Conservation (phyloP, 2,113 vertebrate species). For the Castor canadensis region DNA sequence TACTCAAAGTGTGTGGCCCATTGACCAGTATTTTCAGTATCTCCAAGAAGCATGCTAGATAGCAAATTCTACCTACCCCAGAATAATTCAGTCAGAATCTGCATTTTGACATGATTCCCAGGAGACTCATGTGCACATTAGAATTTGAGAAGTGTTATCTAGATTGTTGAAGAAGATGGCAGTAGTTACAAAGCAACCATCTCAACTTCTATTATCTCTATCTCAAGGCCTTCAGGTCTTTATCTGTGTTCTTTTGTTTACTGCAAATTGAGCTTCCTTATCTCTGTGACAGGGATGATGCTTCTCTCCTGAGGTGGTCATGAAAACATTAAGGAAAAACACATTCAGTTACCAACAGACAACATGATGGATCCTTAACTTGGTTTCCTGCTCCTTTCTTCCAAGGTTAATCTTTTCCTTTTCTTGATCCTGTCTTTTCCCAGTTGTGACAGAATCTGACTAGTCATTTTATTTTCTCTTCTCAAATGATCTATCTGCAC, state of each 20-base stretch:
- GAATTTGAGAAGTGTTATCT: background rate
- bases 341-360: background rate
- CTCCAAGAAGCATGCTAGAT: background rate
- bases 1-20: background rate
- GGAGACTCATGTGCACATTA: background rate
- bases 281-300: background rate
- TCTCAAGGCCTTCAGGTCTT: background rate
- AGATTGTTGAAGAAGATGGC: background rate
- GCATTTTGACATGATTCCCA: background rate
- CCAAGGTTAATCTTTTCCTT: background rate
- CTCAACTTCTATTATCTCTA: background rate
- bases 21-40: background rate
- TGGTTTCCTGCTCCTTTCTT: background rate
- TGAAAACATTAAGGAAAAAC: background rate
- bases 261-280: background rate
- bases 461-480: background rate
- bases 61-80: background rate
- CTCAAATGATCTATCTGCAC: background rate
- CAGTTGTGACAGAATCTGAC: background rate
- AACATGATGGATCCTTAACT: background rate
- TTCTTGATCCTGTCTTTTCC: background rate
- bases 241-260: background rate
- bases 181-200: background rate
- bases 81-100: background rate
- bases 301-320: background rate